These are phyloP conservation scores for Cephus cinctus DNA, from an alignment of 1,140 invertebrate genomes.

Conservation along the genomic window DNA sequence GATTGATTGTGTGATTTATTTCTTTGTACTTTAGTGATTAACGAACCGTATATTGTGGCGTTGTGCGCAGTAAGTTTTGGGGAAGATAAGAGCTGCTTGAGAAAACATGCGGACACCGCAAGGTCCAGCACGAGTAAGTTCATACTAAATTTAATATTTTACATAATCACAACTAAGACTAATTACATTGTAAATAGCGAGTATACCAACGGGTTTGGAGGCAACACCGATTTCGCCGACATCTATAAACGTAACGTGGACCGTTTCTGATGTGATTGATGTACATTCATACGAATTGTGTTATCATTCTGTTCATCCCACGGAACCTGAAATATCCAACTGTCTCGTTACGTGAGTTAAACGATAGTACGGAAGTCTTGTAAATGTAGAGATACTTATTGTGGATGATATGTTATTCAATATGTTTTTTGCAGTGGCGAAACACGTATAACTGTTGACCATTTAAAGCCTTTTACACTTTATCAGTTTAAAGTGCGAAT, in stretches of 20 bases:
- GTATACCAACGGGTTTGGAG: conserved; percentile 51
- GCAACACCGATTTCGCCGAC: conserved; percentile 53
- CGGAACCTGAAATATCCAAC: conserved; percentile 27
- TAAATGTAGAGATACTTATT: not conserved
- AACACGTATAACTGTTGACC: conserved; percentile 50
- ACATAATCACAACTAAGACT: conserved; percentile 9
- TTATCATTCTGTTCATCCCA: conserved; percentile 48
- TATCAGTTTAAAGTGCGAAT: conserved; percentile 64
- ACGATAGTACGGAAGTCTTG: not conserved
- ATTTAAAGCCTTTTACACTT: conserved; percentile 60
- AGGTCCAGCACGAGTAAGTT: conserved; percentile 22
- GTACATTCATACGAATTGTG: conserved; percentile 54
- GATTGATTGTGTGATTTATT: not conserved
- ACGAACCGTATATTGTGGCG: conserved; percentile 52
- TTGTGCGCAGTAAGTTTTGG: conserved; percentile 41
- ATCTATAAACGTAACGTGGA: conserved; percentile 57
- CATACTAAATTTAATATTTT: not conserved
- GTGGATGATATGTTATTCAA: too few species aligned
- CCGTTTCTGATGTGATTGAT: conserved; percentile 29
- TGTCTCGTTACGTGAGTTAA: conserved; percentile 34
- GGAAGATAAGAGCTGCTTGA: conserved; percentile 34
- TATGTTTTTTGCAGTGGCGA: conserved; percentile 48
- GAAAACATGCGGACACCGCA: conserved; percentile 34
- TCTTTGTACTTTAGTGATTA: conserved; percentile 29
- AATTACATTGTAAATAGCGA: conserved; percentile 25